Percentiles rank a stretch among this genome's conserved stretches.
These are phyloP conservation scores for Pipistrellus pipistrellus DNA, from an alignment of 2,797 vertebrate species.

Conservation along the genomic window DNA sequence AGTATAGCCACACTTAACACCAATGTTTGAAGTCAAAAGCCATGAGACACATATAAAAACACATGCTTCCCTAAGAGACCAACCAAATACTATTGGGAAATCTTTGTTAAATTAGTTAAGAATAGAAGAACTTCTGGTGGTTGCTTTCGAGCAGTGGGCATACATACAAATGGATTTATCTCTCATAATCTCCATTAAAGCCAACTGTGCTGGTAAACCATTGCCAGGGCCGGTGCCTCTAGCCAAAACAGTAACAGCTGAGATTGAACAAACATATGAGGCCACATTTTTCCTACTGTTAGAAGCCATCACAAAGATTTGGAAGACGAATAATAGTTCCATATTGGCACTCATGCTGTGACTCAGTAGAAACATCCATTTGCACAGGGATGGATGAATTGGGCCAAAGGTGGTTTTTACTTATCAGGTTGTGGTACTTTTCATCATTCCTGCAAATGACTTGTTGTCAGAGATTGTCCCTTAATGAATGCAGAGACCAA, in stretches of 20 bases:
- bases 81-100: background rate
- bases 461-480: too few relatives aligned
- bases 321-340: background rate
- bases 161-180: too few relatives aligned
- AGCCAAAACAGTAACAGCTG: background rate
- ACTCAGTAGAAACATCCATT: background rate
- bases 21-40: too few relatives aligned
- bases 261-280: background rate
- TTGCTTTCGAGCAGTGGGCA: background rate
- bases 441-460: too few relatives aligned
- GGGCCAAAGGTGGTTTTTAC: background rate
- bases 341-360: background rate
- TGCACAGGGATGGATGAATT: background rate
- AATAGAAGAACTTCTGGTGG: background rate
- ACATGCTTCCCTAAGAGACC: background rate
- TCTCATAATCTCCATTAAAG: background rate
- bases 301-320: background rate
- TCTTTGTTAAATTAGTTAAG: background rate
- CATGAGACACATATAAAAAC: background rate
- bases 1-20: too few relatives aligned
- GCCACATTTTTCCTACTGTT: background rate
- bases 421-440: background rate
- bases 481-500: too few relatives aligned
- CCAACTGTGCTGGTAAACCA: background rate
- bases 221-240: background rate